Conservation (phyloP, 2,888 invertebrate genomes). For the Macrosiphum euphorbiae region DNA sequence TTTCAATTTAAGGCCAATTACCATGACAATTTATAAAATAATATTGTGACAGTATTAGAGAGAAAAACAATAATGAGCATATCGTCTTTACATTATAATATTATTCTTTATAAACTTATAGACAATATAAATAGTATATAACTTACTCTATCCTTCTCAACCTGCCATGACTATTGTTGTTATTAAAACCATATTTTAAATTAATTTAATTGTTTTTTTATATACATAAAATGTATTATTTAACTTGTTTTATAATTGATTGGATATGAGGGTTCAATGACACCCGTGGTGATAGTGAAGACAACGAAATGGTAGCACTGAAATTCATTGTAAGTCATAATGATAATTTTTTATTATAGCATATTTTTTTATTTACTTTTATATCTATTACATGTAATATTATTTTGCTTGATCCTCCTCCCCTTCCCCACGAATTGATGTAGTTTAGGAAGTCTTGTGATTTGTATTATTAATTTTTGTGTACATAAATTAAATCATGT, state of each 20-base stretch:
- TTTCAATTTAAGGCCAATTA: conserved; percentile 26
- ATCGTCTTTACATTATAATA: conserved; percentile 12
- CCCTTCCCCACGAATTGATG: conserved; percentile 18
- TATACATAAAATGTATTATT: conserved; percentile 46
- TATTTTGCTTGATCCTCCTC: conserved; percentile 49
- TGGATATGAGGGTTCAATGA: conserved; percentile 35
- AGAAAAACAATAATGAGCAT: conserved; percentile 44
- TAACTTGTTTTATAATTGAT: conserved; percentile 52
- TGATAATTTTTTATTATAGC: conserved; percentile 48
- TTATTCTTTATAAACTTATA: conserved; percentile 4
- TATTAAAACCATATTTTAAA: conserved; percentile 49
- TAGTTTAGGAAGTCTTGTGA: conserved; percentile 53
- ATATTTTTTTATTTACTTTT: conserved; percentile 63
- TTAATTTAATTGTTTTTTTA: conserved; percentile 15
- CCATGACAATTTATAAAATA: conserved; percentile 53
- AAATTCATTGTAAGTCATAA: conserved; percentile 48
- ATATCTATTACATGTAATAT: conserved; percentile 44
- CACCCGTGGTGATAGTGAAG: conserved; percentile 51
- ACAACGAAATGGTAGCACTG: conserved; percentile 60
- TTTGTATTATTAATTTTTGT: conserved; percentile 52
- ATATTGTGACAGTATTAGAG: conserved; percentile 54
- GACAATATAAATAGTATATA: conserved; percentile 29
- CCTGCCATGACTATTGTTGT: conserved; percentile 60
- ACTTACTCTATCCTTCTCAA: conserved; percentile 28
- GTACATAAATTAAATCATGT: conserved; percentile 32